These are phyloP conservation scores for Hylia prasina DNA, from an alignment of 2,113 vertebrate species.

Conservation along the genomic window DNA sequence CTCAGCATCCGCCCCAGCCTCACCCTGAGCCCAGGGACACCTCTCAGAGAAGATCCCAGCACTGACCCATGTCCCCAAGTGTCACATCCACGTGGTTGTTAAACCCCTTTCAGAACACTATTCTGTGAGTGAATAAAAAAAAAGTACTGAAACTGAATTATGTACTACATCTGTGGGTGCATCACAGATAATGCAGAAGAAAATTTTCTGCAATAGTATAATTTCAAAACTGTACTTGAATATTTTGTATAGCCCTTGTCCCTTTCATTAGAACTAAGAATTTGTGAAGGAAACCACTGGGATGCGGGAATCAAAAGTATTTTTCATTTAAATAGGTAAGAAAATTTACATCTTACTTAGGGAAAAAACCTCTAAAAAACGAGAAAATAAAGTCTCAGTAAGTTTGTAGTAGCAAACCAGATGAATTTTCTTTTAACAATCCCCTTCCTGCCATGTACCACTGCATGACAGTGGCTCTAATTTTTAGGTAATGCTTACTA, in stretches of 20 bases:
- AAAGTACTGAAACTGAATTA: background rate
- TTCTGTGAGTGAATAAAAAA: background rate
- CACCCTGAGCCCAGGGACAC: background rate
- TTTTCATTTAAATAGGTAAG: background rate
- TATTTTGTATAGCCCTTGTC: background rate
- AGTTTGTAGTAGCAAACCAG: background rate
- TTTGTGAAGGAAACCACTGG: background rate
- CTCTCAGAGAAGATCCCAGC: background rate
- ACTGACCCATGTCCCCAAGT: background rate
- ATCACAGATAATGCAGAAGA: background rate
- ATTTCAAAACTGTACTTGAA: background rate
- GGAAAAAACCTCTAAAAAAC: background rate
- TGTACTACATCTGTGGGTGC: background rate
- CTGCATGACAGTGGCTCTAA: background rate
- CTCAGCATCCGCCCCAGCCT: background rate
- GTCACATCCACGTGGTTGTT: accelerated
- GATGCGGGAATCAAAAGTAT: background rate
- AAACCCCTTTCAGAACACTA: background rate
- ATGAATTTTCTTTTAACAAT: background rate
- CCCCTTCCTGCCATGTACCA: background rate
- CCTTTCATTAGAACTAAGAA: background rate
- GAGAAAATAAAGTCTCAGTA: background rate
- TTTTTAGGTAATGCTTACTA: background rate
- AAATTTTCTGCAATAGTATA: background rate
- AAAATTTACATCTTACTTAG: background rate